These are phyloP conservation scores for Camptogramma bilineatum DNA, from an alignment of 2,888 invertebrate genomes.

Conservation along the genomic window DNA sequence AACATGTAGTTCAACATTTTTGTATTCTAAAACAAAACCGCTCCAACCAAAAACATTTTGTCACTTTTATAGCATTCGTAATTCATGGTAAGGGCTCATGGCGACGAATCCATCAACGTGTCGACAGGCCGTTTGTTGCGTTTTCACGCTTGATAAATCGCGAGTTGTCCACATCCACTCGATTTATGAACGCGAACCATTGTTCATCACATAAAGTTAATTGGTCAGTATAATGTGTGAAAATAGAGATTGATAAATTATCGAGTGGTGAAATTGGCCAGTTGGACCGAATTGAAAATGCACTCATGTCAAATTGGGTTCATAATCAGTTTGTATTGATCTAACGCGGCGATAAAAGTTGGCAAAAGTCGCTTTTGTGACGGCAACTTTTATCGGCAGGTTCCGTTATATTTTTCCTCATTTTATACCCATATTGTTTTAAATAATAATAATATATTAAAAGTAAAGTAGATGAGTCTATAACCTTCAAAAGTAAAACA, in stretches of 20 bases:
- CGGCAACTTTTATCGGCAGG: no score
- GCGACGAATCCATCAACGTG: conserved; percentile 83
- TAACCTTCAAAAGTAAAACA: conserved; percentile 36
- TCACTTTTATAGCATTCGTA: conserved; percentile 64
- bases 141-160: conserved; percentile 82
- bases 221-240: conserved; percentile 51
- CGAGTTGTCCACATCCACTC: conserved; percentile 77
- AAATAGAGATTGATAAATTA: conserved; percentile 35
- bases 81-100: conserved; percentile 74
- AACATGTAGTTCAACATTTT: conserved; percentile 17
- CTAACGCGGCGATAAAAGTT: background rate
- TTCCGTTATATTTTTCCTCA: no score
- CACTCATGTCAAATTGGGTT: background rate
- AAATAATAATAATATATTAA: background rate
- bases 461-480: background rate
- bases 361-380: background rate
- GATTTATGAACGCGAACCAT: conserved; percentile 73
- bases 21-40: conserved; percentile 50
- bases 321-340: background rate
- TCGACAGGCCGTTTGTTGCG: conserved; percentile 84
- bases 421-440: background rate
- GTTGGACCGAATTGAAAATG: background rate
- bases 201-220: conserved; percentile 68
- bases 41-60: conserved; percentile 52
- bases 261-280: background rate